Percentiles rank a stretch among this genome's conserved stretches.
Evolutionary conservation across 2,888 invertebrate species (phyloP).

Genomic region (Chrysolina oricalcia): DNA sequence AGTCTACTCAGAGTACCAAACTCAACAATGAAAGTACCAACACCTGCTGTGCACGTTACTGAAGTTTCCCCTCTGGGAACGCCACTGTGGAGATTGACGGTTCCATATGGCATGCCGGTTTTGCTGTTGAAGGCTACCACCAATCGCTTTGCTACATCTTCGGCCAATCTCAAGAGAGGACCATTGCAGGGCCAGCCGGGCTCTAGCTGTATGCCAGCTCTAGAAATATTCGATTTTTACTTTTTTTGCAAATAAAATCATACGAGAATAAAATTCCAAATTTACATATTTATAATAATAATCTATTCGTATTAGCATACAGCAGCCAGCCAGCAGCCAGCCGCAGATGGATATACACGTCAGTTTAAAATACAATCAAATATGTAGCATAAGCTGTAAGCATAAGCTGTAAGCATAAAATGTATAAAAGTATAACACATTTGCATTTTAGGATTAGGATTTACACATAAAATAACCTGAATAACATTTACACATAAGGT

Average conservation of each 20-base stretch:
- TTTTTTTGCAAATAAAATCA: neutral
- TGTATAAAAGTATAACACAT: too few relatives aligned
- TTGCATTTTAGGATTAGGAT: too few relatives aligned
- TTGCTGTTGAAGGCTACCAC: constrained; percentile 92
- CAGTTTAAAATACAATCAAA: too few relatives aligned
- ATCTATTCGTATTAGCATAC: too few relatives aligned
- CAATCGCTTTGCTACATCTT: constrained; percentile 93
- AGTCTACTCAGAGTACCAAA: constrained; percentile 95
- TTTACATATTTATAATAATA: too few relatives aligned
- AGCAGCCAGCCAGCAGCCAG: too few relatives aligned
- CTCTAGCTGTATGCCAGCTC: constrained; percentile 86
- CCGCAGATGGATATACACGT: too few relatives aligned
- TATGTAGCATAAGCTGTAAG: too few relatives aligned
- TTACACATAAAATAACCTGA: too few relatives aligned
- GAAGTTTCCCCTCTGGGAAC: constrained; percentile 96
- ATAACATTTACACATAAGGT: too few relatives aligned
- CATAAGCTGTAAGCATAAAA: too few relatives aligned
- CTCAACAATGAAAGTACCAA: constrained; percentile 97
- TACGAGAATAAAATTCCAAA: too few relatives aligned
- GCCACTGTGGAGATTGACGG: constrained; percentile 92
- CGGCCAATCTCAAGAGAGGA: constrained; percentile 92
- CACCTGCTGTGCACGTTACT: constrained; percentile 97
- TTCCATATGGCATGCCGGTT: constrained; percentile 98
- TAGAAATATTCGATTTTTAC: constrained; percentile 62
- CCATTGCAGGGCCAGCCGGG: constrained; percentile 99